phyloP scores from a whole-genome alignment of 2,113 vertebrate species.

The Phycodurus eques region DNA sequence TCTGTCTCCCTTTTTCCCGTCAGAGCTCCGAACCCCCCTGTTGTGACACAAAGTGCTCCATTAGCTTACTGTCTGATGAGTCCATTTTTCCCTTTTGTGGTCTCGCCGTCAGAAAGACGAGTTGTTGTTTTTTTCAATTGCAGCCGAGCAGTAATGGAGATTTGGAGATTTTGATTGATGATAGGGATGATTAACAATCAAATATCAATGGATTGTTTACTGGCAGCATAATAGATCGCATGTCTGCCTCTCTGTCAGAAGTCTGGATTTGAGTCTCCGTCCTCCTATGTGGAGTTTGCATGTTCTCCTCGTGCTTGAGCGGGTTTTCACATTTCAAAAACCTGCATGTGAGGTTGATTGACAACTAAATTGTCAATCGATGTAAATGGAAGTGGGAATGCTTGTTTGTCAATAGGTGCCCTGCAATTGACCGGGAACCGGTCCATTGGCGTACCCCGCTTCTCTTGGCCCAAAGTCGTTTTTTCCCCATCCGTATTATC shows the following conservation, averaged over 20 bases:
- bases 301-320: too few species aligned
- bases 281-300: background rate
- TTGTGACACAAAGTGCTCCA: conserved; percentile 35
- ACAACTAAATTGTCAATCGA: too few species aligned
- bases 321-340: too few species aligned
- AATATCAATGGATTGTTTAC: background rate
- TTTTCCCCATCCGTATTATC: background rate
- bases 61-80: conserved; percentile 37
- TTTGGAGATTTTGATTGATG: conserved; percentile 3
- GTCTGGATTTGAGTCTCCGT: background rate
- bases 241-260: background rate
- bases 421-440: too few species aligned
- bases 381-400: too few species aligned
- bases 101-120: conserved; percentile 27
- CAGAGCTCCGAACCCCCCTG: conserved; percentile 19
- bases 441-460: too few species aligned
- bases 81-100: conserved; percentile 2
- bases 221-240: background rate
- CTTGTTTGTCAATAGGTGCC: too few species aligned
- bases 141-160: background rate
- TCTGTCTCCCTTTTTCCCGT: conserved; percentile 13
- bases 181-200: background rate
- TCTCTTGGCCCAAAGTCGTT: background rate
- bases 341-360: too few species aligned
- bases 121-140: conserved; percentile 17